Evolutionary conservation across 2,113 vertebrate species (phyloP), one percentile per base, ranked within the genome.

Genomic region (Grallaria varia): DNA sequence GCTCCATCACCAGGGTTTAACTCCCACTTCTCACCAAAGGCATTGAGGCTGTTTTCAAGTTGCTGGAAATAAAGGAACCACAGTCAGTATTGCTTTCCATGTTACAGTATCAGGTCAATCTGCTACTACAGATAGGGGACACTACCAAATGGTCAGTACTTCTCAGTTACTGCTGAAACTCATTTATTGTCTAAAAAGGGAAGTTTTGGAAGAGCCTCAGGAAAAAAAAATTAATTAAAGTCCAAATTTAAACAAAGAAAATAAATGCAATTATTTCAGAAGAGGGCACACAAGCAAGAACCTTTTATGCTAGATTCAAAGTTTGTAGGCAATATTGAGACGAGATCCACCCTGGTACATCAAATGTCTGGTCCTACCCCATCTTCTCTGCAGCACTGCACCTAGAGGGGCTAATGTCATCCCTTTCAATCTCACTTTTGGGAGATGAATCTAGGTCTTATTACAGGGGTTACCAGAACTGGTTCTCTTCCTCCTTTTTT

Each of bases 1-100:
- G 99, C 99, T 75, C 99, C 99, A 88, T 99, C 99, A 1, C 99
- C 99, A 10, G 99, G 99, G 94, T 99, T 99, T 85, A 99, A 97
- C 74, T 99, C 97, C 99, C 99, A 99, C 88, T 99, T 99, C 96
- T 99, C 98, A 55, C 99, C 99, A 86, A 99, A 99, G 56, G 99
- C 98, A 95, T 98, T 99, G 83, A 99, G 97, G 96, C 99, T 99
- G 96, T 98, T 99, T 97, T 99, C 99, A 14, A 99, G 99, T 99
- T 99, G 99, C 99, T 99, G 93, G 90, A 87, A 68, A 90, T 37
- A 96, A 95, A 89, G 83, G n/a, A 93, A 49, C 95, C 18, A 45
- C 5, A 45, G 6, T 82, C 25, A 97, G 59, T 27, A 5, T 22
- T 92, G 78, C 23, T 80, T 79, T 42, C n/a, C 17, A 47, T 3